Base-by-base conservation (phyloP, 1,140 invertebrate species). In the Drosophila azteca region DNA sequence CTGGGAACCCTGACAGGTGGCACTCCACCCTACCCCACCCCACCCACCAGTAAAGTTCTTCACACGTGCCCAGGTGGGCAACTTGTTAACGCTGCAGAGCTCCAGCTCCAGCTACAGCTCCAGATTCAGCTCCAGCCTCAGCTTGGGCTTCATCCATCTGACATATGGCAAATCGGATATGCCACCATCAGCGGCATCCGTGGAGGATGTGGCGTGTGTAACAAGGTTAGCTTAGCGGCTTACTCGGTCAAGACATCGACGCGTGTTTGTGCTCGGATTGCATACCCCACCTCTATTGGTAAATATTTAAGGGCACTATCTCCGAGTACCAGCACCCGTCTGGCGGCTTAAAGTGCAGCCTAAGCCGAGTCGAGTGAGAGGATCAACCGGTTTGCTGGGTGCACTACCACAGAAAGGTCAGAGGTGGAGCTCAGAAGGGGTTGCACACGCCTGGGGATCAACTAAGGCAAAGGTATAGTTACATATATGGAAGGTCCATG, bases 141-240 rank as follows among this genome's bases (percentile, higher is more conserved):
- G 58, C 57, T 55, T 55, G 43, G 11, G 26, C 41, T 64, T 74
- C 70, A 74, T 65, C 60, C 61, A 65, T 41, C 71, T 74, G 71
- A 74, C 71, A 74, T 64, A 74, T 65, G 71, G 54, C 74, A 77
- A 77, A 77, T 77, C 73, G 73, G 73, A 70, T 77, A 58, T 50
- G 45, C 66, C 50, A 22, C 48, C 67, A 22, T 35, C 64, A 68
- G 48, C 57, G 31, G 48, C 24, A 57, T 39, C 43, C 61, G 49
- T 73, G 52, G 22, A 43, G 69, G 46, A 53, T 52, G 64, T 61
- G 70, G 77, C 60, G 57, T 62, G 51, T 72, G 75, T 73, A 81
- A 81, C 68, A 62, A 68, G 73, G 73, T 81, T 81, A 77, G 79
- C 79, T 82, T 83, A 82, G 74, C 65, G 79, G 57, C 79, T 74